A percentile compares a stretch with the other conserved stretches of the same genome.
These are phyloP conservation scores for Pogoniulus pusillus DNA, from an alignment of 2,797 vertebrate genomes.

Conservation along the genomic window DNA sequence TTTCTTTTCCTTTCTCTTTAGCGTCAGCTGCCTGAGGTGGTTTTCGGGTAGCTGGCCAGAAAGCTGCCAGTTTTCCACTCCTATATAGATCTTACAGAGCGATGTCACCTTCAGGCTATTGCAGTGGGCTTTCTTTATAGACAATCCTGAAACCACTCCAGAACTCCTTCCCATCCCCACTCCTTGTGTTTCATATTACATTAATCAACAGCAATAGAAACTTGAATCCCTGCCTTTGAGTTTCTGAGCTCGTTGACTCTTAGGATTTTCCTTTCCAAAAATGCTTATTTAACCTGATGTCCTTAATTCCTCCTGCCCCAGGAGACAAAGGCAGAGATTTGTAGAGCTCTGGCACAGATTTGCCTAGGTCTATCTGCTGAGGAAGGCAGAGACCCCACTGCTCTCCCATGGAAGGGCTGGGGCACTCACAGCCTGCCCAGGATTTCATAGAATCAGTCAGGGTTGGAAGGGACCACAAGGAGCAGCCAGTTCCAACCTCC, in stretches of 20 bases:
- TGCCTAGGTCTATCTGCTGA: background rate
- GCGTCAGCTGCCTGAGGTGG: background rate
- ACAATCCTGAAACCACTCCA: background rate
- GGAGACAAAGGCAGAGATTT: background rate
- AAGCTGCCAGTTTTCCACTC: background rate
- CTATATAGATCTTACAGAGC: background rate
- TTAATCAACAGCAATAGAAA: background rate
- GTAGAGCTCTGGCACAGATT: background rate
- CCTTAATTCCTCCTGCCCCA: background rate
- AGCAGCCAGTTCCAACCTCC: no score
- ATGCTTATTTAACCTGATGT: background rate
- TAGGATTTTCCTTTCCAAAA: background rate
- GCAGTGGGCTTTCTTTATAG: background rate
- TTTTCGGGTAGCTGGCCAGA: background rate
- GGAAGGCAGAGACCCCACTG: background rate
- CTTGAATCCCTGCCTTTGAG: background rate
- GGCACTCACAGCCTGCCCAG: rapidly evolving
- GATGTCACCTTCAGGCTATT: background rate
- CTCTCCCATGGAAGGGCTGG: background rate
- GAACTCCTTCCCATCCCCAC: background rate
- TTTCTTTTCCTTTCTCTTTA: background rate
- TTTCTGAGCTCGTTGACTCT: background rate
- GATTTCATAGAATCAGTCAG: no score
- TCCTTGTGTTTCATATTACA: background rate
- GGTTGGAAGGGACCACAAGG: no score